Evolutionary conservation across 2,888 invertebrate species (phyloP).

Genomic region (Drosophila buzzatii): DNA sequence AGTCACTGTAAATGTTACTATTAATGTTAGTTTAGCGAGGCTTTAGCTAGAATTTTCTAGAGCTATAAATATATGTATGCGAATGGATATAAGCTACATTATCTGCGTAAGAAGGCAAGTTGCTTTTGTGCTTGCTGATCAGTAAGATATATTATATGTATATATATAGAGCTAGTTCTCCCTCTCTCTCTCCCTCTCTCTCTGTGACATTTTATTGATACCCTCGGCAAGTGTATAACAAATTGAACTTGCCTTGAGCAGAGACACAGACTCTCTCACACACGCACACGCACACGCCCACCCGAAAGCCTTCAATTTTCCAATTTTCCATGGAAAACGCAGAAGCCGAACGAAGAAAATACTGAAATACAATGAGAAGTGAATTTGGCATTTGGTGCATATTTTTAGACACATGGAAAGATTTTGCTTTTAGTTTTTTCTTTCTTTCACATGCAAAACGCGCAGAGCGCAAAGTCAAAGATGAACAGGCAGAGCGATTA

Average conservation of each 20-base stretch:
- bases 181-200: neutral
- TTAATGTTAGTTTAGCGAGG: too few species aligned
- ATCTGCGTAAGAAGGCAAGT: neutral
- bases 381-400: constrained; percentile 41
- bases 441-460: constrained; percentile 75
- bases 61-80: neutral
- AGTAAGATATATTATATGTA: neutral
- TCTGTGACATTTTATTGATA: neutral
- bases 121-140: neutral
- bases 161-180: neutral
- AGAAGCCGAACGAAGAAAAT: neutral
- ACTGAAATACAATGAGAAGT: constrained; percentile 34
- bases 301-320: constrained; percentile 44
- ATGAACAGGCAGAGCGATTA: constrained; percentile 49
- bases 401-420: constrained; percentile 64
- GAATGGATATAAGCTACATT: neutral
- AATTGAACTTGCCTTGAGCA: constrained; percentile 30
- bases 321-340: constrained; percentile 43
- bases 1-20: neutral
- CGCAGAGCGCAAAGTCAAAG: constrained; percentile 41
- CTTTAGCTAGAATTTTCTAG: too few species aligned
- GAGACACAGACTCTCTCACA: neutral
- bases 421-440: neutral
- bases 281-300: constrained; percentile 26
- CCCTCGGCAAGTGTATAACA: constrained; percentile 8